Conservation (phyloP, 2,797 vertebrate species). For the Meda fulgida region DNA sequence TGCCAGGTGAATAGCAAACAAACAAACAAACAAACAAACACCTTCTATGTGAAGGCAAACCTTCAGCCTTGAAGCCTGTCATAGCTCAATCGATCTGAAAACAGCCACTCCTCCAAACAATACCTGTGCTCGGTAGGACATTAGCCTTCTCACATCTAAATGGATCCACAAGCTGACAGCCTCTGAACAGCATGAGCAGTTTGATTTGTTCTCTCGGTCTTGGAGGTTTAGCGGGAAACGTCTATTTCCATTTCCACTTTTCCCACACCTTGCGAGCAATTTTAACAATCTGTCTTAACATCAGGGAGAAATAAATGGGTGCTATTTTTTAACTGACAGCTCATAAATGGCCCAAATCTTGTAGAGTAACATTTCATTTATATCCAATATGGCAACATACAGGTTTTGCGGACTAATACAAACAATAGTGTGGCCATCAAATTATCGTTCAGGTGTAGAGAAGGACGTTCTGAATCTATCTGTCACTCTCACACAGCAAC, state of each 20-base stretch:
- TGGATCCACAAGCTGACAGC: constrained; percentile 28
- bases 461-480: constrained; percentile 35
- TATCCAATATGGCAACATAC: constrained; percentile 30
- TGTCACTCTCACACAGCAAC: constrained; percentile 33
- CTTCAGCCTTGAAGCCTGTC: constrained; percentile 17
- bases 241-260: constrained; percentile 39
- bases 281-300: constrained; percentile 35
- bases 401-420: constrained; percentile 28
- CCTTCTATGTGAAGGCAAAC: constrained; percentile 14
- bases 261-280: constrained; percentile 18
- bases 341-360: constrained; percentile 28
- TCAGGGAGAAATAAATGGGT: constrained; percentile 37
- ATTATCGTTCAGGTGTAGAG: constrained; percentile 36
- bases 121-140: constrained; percentile 5
- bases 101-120: constrained; percentile 38
- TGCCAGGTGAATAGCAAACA: constrained; percentile 39
- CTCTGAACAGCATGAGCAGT: constrained; percentile 9
- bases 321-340: constrained; percentile 33
- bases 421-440: constrained; percentile 31
- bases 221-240: not conserved
- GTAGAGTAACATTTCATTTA: constrained; percentile 44
- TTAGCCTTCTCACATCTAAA: constrained; percentile 29
- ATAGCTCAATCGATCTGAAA: constrained; percentile 47
- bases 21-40: constrained; percentile 25
- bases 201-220: constrained; percentile 22